Base-by-base conservation (phyloP, 2,797 vertebrate species). In the Kryptolebias ocellatus region DNA sequence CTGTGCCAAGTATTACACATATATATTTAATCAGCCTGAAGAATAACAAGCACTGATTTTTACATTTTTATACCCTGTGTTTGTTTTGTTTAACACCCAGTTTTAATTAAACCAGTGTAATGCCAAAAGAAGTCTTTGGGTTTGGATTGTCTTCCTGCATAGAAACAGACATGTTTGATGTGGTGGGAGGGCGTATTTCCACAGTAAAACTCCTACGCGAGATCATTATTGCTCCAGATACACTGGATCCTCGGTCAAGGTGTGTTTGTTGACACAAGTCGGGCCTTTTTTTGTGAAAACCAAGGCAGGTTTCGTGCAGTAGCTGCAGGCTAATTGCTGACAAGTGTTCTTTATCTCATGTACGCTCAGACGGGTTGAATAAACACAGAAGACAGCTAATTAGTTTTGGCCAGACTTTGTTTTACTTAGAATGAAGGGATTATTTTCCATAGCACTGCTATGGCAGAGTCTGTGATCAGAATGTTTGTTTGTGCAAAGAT, bases 371-470 rank as follows among this genome's bases (percentile, higher is more conserved):
- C 17, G 1, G 10, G 45, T 60, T 73, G 18, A 17, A 60, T 78
- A 81, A 84, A 87, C 70, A 76, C 12, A 18, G 58, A 64, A 59
- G 59, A 67, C 6, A 2, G 49, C 56, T 72, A 74, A 89, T 78
- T 74, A 70, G 55, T 61, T 80, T 74, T 80, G 67, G 64, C 70
- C 6, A 11, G 2, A 44, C 59, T 85, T 81, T 87, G 81, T 88
- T 87, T 86, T 34, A 62, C 64, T 76, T 89, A 15, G 10, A 82
- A 81, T 88, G 75, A 76, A 28, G 17, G 14, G 55, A 78, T 89
- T 78, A 61, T 85, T 78, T 87, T 78, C 65, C 74, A 72, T 46
- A 53, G 55, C 39, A 47, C 47, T 29, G 8, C 60, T 28, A 20
- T 2, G 29, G 56, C 29, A 4, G 14, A 54, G 54, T 24, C 57